A percentile compares a stretch with the other conserved stretches of the same genome.
Evolutionary conservation across 2,113 vertebrate genomes (phyloP).

Genomic region (Genyomyrus donnyi): DNA sequence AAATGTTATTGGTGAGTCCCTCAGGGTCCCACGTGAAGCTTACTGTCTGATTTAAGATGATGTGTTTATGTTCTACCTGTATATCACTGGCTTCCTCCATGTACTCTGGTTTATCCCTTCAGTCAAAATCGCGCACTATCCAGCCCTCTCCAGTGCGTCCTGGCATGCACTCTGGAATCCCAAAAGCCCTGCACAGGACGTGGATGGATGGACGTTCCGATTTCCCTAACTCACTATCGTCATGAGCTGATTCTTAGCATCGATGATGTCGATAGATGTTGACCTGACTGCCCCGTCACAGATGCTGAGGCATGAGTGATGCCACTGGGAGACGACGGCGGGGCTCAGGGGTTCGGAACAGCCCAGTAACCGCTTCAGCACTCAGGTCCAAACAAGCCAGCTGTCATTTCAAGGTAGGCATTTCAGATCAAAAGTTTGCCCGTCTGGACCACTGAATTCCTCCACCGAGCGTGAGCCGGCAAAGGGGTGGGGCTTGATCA

Average conservation of each 20-base stretch:
- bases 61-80: background rate
- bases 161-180: background rate
- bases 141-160: background rate
- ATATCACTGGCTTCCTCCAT: background rate
- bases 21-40: background rate
- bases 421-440: background rate
- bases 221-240: background rate
- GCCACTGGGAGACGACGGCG: background rate
- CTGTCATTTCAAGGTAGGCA: background rate
- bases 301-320: background rate
- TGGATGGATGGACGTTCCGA: background rate
- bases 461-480: background rate
- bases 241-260: background rate
- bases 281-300: background rate
- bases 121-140: background rate
- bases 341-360: background rate
- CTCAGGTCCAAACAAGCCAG: background rate
- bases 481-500: background rate
- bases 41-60: background rate
- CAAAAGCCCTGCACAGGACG: background rate
- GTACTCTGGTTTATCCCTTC: background rate
- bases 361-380: background rate
- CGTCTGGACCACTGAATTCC: background rate
- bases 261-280: background rate
- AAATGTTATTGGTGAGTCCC: background rate